These are phyloP conservation scores for Cichlasoma orientale DNA, from an alignment of 2,797 vertebrate genomes.

Conservation along the genomic window DNA sequence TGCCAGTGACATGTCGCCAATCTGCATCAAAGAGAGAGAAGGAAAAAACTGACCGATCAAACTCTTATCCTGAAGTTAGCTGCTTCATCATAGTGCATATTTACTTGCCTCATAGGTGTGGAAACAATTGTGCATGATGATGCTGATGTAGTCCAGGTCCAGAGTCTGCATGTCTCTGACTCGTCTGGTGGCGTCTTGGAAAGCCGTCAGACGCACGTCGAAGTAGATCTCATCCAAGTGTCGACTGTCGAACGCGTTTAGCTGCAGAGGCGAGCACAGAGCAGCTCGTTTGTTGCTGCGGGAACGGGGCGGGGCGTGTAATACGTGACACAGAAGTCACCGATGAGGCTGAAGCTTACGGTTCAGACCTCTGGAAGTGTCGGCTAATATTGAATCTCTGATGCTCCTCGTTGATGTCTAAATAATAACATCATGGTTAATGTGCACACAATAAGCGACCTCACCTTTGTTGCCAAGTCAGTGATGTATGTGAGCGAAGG, in stretches of 20 bases:
- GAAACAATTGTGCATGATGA: slow-evolving; percentile 93
- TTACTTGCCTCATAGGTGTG: slow-evolving; percentile 89
- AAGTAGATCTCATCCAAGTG: slow-evolving; percentile 95
- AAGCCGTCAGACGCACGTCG: slow-evolving; percentile 88
- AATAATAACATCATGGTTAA: background rate
- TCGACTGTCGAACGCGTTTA: slow-evolving; percentile 92
- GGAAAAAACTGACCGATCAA: background rate
- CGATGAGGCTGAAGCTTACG: background rate
- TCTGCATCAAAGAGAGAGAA: slow-evolving; percentile 67
- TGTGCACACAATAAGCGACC: background rate
- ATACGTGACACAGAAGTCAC: background rate
- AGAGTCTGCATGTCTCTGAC: slow-evolving; percentile 87
- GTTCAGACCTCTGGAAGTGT: background rate
- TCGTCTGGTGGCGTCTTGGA: slow-evolving; percentile 84
- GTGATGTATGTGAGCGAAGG: slow-evolving; percentile 86
- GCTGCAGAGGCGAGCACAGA: slow-evolving; percentile 69
- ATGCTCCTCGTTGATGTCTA: background rate
- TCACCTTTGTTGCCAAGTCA: slow-evolving; percentile 87
- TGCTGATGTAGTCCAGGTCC: slow-evolving; percentile 86
- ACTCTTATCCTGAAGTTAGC: rapidly evolving
- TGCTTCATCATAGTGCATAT: rapidly evolving
- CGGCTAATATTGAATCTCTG: background rate
- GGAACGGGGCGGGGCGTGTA: too few species aligned
- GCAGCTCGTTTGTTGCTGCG: rapidly evolving
- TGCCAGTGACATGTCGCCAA: slow-evolving; percentile 95